phyloP scores from a whole-genome alignment of 2,797 vertebrate genomes.

The Austrolebias charrua region DNA sequence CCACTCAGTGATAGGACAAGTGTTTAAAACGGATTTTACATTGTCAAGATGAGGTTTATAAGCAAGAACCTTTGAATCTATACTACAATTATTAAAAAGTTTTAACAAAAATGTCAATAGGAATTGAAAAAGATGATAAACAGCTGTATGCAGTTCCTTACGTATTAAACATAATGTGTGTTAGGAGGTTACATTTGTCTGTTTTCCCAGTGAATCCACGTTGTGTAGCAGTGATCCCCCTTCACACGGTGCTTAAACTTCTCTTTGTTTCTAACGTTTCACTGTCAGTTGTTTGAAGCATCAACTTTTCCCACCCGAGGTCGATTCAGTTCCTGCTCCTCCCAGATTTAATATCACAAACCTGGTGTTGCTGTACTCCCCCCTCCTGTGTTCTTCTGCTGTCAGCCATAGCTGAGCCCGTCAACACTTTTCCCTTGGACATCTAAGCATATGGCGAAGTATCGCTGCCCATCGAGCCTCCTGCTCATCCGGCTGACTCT shows the following conservation, averaged over 20 bases:
- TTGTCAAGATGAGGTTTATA: background rate
- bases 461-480: slow-evolving; percentile 4
- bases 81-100: background rate
- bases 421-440: slow-evolving; percentile 69
- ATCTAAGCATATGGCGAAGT: slow-evolving; percentile 76
- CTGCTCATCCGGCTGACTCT: slow-evolving; percentile 65
- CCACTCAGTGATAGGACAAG: slow-evolving; percentile 32
- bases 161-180: background rate
- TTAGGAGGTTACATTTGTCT: slow-evolving; percentile 10
- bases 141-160: too few species aligned
- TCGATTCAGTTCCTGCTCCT: slow-evolving; percentile 37
- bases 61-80: slow-evolving; percentile 1
- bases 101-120: too few species aligned
- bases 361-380: slow-evolving; percentile 33
- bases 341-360: slow-evolving; percentile 59
- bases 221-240: slow-evolving; percentile 1
- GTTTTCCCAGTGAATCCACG: slow-evolving; percentile 25
- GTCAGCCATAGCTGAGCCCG: slow-evolving; percentile 74
- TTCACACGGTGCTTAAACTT: slow-evolving; percentile 45
- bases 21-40: slow-evolving; percentile 36
- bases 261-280: slow-evolving; percentile 11
- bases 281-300: slow-evolving; percentile 50
- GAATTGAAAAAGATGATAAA: background rate
- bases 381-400: slow-evolving; percentile 57
- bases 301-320: slow-evolving; percentile 55